These are phyloP conservation scores for Sphenopsis melanotis DNA, from an alignment of 2,797 vertebrate genomes.

Conservation along the genomic window DNA sequence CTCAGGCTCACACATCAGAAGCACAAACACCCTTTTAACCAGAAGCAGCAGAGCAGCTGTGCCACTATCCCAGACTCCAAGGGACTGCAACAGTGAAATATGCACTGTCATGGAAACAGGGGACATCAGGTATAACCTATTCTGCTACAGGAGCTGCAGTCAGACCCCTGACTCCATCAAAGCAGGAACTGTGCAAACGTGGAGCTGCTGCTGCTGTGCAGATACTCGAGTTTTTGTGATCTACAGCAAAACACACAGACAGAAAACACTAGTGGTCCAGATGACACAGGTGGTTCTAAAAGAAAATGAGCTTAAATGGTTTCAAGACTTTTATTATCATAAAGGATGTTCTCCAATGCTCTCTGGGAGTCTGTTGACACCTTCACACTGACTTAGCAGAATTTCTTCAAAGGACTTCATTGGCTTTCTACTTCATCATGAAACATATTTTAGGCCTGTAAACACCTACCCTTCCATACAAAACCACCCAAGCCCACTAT, in stretches of 20 bases:
- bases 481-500: not conserved
- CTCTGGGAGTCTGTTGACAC: not conserved
- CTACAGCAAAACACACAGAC: not conserved
- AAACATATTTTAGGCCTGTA: not conserved
- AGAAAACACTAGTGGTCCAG: not conserved
- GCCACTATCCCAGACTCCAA: not conserved
- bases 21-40: not conserved
- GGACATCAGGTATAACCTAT: not conserved
- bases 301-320: not conserved
- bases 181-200: not conserved
- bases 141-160: too few relatives aligned
- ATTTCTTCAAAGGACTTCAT: not conserved
- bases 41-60: not conserved
- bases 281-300: not conserved
- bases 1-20: not conserved
- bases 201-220: too few relatives aligned
- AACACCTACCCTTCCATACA: not conserved
- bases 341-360: not conserved
- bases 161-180: not conserved
- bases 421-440: not conserved
- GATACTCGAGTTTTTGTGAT: fast-evolving
- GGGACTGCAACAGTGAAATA: not conserved
- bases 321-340: not conserved
- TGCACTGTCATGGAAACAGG: fast-evolving
- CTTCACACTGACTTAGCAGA: not conserved